A percentile compares a stretch with the other conserved stretches of the same genome.
phyloP scores from a whole-genome alignment of 2,113 vertebrate genomes.

The Daphoenositta chrysoptera region DNA sequence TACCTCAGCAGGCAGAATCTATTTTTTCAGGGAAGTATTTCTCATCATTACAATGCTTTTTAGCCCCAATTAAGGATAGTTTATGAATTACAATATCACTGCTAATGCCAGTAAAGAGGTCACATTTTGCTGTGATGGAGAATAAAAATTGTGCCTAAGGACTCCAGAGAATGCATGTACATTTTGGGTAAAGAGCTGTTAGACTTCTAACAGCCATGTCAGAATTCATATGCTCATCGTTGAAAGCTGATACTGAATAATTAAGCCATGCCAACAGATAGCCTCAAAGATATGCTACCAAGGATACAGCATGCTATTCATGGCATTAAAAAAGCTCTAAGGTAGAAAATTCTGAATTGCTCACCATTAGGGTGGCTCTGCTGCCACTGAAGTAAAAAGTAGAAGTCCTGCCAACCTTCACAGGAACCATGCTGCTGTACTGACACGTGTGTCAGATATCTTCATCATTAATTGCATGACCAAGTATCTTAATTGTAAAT shows the following conservation, averaged over 20 bases:
- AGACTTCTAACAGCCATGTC: constrained; percentile 2
- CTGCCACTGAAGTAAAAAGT: background rate
- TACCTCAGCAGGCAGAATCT: background rate
- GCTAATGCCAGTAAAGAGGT: constrained; percentile 12
- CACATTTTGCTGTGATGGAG: background rate
- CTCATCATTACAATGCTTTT: constrained; percentile 9
- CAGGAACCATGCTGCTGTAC: background rate
- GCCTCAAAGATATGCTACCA: constrained; percentile 23
- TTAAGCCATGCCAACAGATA: constrained; percentile 31
- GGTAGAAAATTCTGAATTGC: background rate
- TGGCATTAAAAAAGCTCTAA: background rate
- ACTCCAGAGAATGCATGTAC: background rate
- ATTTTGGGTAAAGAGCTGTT: constrained; percentile 10
- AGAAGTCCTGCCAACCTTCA: background rate
- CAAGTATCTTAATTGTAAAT: constrained; percentile 30
- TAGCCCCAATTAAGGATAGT: background rate
- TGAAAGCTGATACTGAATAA: constrained; percentile 18
- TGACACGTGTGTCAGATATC: background rate
- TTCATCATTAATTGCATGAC: constrained; percentile 21
- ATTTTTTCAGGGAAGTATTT: constrained; percentile 22
- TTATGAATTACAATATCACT: constrained; percentile 16
- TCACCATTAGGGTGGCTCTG: background rate
- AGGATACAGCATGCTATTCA: constrained; percentile 25
- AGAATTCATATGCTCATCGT: constrained; percentile 2
- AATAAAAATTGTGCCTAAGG: background rate